These are phyloP conservation scores for Bombylius major DNA, from an alignment of 2,888 invertebrate species.

Conservation along the genomic window DNA sequence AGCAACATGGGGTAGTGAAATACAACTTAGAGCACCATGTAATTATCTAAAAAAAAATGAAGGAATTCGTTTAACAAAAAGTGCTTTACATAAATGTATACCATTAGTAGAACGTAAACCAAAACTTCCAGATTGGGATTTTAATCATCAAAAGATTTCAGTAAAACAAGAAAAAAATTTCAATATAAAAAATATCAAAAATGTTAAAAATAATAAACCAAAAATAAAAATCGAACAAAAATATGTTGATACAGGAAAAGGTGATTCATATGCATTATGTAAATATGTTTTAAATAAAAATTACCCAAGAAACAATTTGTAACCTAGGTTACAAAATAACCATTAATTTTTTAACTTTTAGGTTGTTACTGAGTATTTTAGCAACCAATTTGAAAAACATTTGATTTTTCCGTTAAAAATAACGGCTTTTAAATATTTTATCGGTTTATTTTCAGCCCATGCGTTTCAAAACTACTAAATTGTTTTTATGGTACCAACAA, in stretches of 20 bases:
- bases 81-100: slow-evolving; percentile 25
- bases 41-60: slow-evolving; percentile 50
- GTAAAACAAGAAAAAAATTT: slow-evolving; percentile 36
- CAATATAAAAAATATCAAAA: slow-evolving; percentile 46
- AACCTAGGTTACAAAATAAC: no score
- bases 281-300: slow-evolving; percentile 48
- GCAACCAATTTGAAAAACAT: no score
- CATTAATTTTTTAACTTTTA: no score
- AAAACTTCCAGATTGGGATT: not conserved
- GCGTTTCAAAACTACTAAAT: no score
- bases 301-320: not conserved
- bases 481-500: no score
- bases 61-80: slow-evolving; percentile 36
- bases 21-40: slow-evolving; percentile 45
- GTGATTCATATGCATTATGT: slow-evolving; percentile 47
- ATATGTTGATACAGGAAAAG: slow-evolving; percentile 49
- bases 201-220: slow-evolving; percentile 42
- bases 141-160: not conserved
- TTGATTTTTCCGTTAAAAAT: no score
- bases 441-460: no score
- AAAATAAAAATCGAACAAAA: slow-evolving; percentile 43
- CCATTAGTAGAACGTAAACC: slow-evolving; percentile 23
- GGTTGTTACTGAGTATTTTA: no score
- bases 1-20: slow-evolving; percentile 58
- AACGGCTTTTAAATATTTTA: no score